A percentile compares a stretch with the other conserved stretches of the same genome.
phyloP scores from a whole-genome alignment of 1,140 invertebrate genomes.

The Drosophila pseudoananassae region DNA sequence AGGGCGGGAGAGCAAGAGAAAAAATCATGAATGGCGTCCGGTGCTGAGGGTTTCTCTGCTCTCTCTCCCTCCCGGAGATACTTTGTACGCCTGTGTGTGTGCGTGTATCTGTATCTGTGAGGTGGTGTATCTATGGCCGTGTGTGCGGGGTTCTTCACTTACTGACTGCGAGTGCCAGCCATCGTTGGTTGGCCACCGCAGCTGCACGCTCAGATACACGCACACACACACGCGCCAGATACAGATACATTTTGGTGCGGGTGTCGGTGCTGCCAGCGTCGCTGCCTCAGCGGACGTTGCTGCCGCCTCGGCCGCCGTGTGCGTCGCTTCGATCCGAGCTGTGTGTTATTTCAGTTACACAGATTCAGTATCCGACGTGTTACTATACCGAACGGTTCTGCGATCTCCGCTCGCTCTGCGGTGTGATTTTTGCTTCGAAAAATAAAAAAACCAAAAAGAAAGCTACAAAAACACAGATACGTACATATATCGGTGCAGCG shows the following conservation, averaged over 20 bases:
- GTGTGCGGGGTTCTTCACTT: slow-evolving; percentile 63
- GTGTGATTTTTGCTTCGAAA: slow-evolving; percentile 40
- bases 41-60: slow-evolving; percentile 19
- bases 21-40: slow-evolving; percentile 74
- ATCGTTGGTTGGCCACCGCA: slow-evolving; percentile 66
- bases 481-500: slow-evolving; percentile 5
- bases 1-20: slow-evolving; percentile 32
- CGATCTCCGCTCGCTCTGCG: slow-evolving; percentile 40
- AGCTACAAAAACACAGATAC: slow-evolving; percentile 24
- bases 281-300: slow-evolving; percentile 37
- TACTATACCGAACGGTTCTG: slow-evolving; percentile 82
- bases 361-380: slow-evolving; percentile 84
- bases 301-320: slow-evolving; percentile 42
- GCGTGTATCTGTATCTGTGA: slow-evolving; percentile 13
- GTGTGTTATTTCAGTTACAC: slow-evolving; percentile 84
- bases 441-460: slow-evolving; percentile 2
- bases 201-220: slow-evolving; percentile 20
- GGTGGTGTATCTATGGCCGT: slow-evolving; percentile 20
- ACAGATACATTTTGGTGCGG: slow-evolving; percentile 34
- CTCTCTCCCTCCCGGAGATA: slow-evolving; percentile 12
- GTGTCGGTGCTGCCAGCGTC: slow-evolving; percentile 32
- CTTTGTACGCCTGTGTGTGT: background rate
- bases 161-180: slow-evolving; percentile 71
- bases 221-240: slow-evolving; percentile 11
- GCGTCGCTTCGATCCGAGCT: slow-evolving; percentile 72